phyloP scores from a whole-genome alignment of 2,113 vertebrate genomes.

The Vidua macroura region DNA sequence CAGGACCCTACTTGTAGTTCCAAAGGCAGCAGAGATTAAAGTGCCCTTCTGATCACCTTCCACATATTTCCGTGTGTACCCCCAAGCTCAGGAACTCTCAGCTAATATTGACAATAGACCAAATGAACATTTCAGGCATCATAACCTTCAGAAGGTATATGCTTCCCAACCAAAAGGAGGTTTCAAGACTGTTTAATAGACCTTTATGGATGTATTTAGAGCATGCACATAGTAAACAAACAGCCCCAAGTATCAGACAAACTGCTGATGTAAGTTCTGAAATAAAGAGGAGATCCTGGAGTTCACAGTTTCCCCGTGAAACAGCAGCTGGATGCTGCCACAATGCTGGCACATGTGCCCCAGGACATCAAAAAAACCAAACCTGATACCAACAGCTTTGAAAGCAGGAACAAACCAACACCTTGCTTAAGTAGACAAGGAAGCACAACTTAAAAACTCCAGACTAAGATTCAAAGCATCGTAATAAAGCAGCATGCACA shows the following conservation, averaged over 20 bases:
- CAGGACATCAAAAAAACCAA: slow-evolving; percentile 33
- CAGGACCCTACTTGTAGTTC: background rate
- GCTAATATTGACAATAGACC: background rate
- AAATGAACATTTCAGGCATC: background rate
- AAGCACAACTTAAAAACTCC: background rate
- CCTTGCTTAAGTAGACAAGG: background rate
- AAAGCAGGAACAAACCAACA: slow-evolving; percentile 38
- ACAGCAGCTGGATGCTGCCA: background rate
- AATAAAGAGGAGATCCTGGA: background rate
- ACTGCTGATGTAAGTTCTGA: background rate
- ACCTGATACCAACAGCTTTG: slow-evolving; percentile 6
- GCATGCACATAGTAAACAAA: background rate
- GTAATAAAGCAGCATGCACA: background rate
- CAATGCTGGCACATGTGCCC: background rate
- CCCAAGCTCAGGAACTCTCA: background rate
- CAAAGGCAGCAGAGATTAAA: background rate
- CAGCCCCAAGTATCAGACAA: background rate
- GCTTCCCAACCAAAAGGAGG: background rate
- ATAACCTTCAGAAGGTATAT: background rate
- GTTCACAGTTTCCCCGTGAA: background rate
- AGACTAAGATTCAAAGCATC: slow-evolving; percentile 1
- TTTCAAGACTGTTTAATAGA: background rate
- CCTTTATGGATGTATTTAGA: background rate
- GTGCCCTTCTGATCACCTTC: background rate
- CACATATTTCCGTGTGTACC: background rate